These are phyloP conservation scores for Barypeithes pellucidus DNA, from an alignment of 2,888 invertebrate genomes.

Conservation along the genomic window DNA sequence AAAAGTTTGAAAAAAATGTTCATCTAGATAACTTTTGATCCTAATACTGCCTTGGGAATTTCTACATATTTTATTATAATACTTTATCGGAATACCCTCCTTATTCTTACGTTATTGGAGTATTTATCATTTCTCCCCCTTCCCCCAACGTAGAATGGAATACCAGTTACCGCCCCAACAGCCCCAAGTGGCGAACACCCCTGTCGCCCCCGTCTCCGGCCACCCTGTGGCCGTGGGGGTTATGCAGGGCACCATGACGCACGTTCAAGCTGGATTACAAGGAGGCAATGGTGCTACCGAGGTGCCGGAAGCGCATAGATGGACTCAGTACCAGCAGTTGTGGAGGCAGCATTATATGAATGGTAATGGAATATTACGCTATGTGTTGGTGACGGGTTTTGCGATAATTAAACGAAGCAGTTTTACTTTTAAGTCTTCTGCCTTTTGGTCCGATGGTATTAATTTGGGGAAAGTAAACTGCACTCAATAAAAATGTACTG, in stretches of 20 bases:
- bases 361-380: conserved; percentile 71
- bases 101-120: conserved; percentile 11
- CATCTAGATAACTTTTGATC: too few relatives aligned
- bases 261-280: conserved; percentile 71
- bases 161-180: conserved; percentile 74
- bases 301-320: conserved; percentile 72
- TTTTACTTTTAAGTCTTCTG: too few relatives aligned
- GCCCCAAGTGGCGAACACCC: conserved; percentile 55
- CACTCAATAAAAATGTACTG: too few relatives aligned
- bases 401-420: too few relatives aligned
- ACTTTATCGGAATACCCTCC: too few relatives aligned
- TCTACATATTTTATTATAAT: too few relatives aligned
- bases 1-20: too few relatives aligned
- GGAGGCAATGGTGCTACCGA: conserved; percentile 60
- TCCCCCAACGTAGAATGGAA: conserved; percentile 65
- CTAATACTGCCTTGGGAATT: too few relatives aligned
- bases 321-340: conserved; percentile 85
- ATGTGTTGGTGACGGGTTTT: conserved; percentile 30
- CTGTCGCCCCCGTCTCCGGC: conserved; percentile 62
- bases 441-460: too few relatives aligned
- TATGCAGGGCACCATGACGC: conserved; percentile 78
- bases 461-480: too few relatives aligned
- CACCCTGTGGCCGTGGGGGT: conserved; percentile 77
- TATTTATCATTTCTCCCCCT: conserved; percentile 2
- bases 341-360: conserved; percentile 88